Conservation (phyloP, 92 coral and sea anemone species). For the Phenganax marumi region DNA sequence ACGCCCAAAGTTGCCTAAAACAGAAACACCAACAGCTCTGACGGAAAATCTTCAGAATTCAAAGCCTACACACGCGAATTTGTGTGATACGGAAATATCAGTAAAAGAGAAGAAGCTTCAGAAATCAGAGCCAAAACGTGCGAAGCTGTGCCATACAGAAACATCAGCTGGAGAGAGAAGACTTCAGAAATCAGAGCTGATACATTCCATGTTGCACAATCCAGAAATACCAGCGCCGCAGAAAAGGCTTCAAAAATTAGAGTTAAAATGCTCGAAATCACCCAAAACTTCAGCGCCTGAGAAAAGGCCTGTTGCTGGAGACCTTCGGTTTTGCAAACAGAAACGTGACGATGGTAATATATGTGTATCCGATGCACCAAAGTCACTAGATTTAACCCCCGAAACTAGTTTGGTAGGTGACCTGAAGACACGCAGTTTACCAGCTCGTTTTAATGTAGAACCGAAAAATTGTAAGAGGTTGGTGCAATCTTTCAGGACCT, state of each 20-base stretch:
- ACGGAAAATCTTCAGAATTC: background rate
- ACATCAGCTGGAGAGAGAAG: too few species aligned
- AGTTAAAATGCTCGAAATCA: too few species aligned
- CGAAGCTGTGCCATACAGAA: background rate
- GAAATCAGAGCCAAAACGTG: background rate
- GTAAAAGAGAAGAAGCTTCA: background rate
- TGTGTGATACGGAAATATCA: too few species aligned
- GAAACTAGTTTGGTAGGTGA: background rate
- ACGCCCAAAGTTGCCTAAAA: background rate
- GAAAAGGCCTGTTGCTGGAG: too few species aligned
- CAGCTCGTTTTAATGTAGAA: background rate
- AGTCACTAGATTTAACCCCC: background rate
- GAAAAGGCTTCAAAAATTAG: too few species aligned
- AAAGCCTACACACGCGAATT: too few species aligned
- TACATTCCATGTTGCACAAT: background rate
- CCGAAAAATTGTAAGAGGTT: background rate
- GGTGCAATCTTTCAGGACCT: background rate
- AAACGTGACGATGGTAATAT: background rate
- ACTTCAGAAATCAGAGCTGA: too few species aligned
- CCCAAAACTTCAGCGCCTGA: too few species aligned
- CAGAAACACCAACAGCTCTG: background rate
- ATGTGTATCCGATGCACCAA: background rate
- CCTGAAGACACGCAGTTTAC: background rate
- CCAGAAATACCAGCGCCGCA: too few species aligned
- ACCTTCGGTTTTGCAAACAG: too few species aligned